phyloP scores from a whole-genome alignment of 2,888 invertebrate species.

The Acrobasis suavella region DNA sequence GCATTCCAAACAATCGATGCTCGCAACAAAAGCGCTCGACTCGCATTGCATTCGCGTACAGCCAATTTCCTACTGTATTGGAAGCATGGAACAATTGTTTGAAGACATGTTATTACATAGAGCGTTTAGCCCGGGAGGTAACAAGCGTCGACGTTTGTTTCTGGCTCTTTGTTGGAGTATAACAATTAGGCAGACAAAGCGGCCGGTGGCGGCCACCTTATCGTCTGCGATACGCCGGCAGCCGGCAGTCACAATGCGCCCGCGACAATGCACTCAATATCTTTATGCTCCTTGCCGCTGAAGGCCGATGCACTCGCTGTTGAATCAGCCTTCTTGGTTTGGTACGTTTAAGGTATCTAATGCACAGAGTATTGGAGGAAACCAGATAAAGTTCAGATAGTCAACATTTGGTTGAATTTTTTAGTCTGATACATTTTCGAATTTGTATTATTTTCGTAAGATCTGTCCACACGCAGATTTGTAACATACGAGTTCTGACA shows the following conservation, averaged over 20 bases:
- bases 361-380: conserved; percentile 33
- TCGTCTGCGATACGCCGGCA: conserved; percentile 52
- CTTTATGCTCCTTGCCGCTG: conserved; percentile 69
- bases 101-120: conserved; percentile 75
- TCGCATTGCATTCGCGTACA: conserved; percentile 58
- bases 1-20: conserved; percentile 39
- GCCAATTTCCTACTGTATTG: conserved; percentile 77
- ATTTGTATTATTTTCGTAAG: background rate
- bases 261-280: conserved; percentile 75
- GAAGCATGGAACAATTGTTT: conserved; percentile 70
- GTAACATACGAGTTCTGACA: too few relatives aligned
- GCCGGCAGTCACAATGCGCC: conserved; percentile 56
- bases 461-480: too few relatives aligned
- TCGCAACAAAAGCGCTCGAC: conserved; percentile 56
- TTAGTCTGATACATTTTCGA: background rate
- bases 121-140: conserved; percentile 72
- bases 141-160: conserved; percentile 73
- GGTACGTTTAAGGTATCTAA: conserved; percentile 44
- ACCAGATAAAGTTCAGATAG: background rate
- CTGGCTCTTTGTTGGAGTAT: conserved; percentile 74
- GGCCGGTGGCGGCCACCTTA: conserved; percentile 62
- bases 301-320: conserved; percentile 71
- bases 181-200: conserved; percentile 76
- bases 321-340: conserved; percentile 61
- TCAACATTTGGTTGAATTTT: background rate